Percentiles rank a stretch among this genome's conserved stretches.
Conservation (phyloP, 2,113 vertebrate genomes). For the Chaetops frenatus region DNA sequence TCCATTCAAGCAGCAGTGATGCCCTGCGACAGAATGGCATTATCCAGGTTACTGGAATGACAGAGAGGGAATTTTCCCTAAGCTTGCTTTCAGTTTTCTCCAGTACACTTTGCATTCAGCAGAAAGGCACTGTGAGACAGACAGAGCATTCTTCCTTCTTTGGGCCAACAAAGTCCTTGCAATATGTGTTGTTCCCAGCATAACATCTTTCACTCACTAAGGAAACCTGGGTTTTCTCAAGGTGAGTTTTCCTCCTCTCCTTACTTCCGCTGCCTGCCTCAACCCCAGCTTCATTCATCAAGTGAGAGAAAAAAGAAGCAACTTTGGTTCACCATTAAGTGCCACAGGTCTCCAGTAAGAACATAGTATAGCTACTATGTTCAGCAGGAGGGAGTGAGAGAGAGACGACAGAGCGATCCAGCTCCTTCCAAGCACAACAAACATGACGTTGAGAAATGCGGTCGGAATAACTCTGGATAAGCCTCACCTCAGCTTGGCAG, state of each 20-base stretch:
- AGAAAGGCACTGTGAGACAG: not conserved
- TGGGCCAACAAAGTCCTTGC: not conserved
- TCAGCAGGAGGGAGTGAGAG: not conserved
- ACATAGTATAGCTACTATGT: constrained; percentile 50
- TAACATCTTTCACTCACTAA: not conserved
- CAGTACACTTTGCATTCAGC: not conserved
- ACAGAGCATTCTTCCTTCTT: not conserved
- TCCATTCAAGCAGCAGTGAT: not conserved
- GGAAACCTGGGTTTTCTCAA: constrained; percentile 16
- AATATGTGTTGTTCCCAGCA: not conserved
- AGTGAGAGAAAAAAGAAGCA: not conserved
- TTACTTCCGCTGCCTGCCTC: not conserved
- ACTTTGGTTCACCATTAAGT: not conserved
- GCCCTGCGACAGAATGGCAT: not conserved
- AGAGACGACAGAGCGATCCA: not conserved
- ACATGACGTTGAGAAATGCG: constrained; percentile 16
- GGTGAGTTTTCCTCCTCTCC: constrained; percentile 3
- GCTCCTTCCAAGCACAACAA: constrained; percentile 62
- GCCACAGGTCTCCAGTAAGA: not conserved
- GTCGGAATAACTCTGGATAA: constrained; percentile 36
- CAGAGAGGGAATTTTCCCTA: not conserved
- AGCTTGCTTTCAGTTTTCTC: not conserved
- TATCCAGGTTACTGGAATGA: not conserved
- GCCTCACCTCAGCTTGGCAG: constrained; percentile 26
- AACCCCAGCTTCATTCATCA: constrained; percentile 33